A percentile compares a stretch with the other conserved stretches of the same genome.
Conservation (phyloP, 2,888 invertebrate genomes). For the Corbicula japonica region DNA sequence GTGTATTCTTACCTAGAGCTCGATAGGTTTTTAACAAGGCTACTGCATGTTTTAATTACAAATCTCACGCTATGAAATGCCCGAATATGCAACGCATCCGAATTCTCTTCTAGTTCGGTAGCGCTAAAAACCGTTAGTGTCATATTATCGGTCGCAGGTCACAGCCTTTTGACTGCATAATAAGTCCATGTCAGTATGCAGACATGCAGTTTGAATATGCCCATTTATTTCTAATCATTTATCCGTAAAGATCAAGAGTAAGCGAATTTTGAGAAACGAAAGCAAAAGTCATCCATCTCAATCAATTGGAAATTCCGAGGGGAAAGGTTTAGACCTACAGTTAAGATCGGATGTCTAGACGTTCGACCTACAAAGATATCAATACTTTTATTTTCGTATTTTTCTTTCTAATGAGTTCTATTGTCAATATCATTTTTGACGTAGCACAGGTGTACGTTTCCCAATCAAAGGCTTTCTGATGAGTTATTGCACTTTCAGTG, state of each 20-base stretch:
- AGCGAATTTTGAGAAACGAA: constrained; percentile 2
- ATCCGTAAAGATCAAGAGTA: constrained; percentile 14
- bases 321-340: constrained; percentile 22
- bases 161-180: constrained; percentile 27
- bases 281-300: constrained; percentile 4
- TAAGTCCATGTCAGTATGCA: constrained; percentile 21
- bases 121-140: constrained; percentile 34
- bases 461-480: too few species aligned
- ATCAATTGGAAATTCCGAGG: constrained; percentile 18
- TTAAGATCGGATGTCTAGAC: constrained; percentile 34
- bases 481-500: too few species aligned
- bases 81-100: constrained; percentile 11
- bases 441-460: constrained; percentile 4
- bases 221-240: constrained; percentile 20
- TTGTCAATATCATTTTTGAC: constrained; percentile 9
- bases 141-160: constrained; percentile 18
- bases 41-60: background rate
- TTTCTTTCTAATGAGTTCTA: constrained; percentile 25
- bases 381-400: constrained; percentile 42
- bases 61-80: constrained; percentile 13
- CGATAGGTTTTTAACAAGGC: constrained; percentile 22
- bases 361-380: constrained; percentile 25
- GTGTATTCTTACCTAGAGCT: background rate
- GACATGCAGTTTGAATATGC: constrained; percentile 34
- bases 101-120: constrained; percentile 22